Evolutionary conservation across 2,113 vertebrate genomes (phyloP).

Genomic region (Thermophis baileyi): DNA sequence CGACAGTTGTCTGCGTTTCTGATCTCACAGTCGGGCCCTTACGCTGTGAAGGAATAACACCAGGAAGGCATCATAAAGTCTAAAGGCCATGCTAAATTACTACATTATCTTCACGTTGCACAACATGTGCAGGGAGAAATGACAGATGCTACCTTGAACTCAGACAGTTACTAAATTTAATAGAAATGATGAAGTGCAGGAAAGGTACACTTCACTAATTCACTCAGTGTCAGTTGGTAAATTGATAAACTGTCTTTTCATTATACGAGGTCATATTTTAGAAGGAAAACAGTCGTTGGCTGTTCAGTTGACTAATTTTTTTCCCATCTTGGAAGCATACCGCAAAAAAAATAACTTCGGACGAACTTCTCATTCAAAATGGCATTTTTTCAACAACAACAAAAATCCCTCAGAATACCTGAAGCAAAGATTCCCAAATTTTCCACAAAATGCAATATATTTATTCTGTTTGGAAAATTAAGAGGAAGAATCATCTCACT

Average conservation of each 20-base stretch:
- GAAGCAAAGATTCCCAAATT: neutral
- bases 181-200: neutral
- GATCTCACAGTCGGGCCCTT: neutral
- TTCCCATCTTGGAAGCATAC: neutral
- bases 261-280: neutral
- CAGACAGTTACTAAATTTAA: neutral
- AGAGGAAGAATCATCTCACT: neutral
- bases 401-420: slow-evolving; percentile 12
- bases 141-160: neutral
- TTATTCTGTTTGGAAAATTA: neutral
- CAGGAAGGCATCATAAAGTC: neutral
- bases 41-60: neutral
- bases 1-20: neutral
- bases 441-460: neutral
- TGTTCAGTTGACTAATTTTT: neutral
- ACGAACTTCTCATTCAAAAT: neutral
- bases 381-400: slow-evolving; percentile 26
- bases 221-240: neutral
- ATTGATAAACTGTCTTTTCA: neutral
- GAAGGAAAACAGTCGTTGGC: neutral
- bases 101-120: neutral
- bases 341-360: neutral
- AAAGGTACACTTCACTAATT: neutral
- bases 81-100: neutral
- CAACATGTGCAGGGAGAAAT: neutral